phyloP scores from a whole-genome alignment of 2,113 vertebrate species.

The Ploceus nigricollis region DNA sequence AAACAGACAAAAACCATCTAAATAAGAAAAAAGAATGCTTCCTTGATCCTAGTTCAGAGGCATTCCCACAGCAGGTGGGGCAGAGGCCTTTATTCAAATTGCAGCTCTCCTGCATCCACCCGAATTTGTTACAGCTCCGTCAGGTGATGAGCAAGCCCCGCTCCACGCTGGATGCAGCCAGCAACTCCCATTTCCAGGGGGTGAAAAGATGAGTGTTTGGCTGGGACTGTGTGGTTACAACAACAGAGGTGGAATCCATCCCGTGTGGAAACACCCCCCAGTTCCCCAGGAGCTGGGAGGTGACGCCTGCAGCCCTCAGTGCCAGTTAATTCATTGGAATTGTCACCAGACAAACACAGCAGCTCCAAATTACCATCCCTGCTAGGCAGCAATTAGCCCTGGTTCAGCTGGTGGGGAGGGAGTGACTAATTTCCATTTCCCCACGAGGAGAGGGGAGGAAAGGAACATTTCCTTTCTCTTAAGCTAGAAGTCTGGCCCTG shows the following conservation, averaged over 20 bases:
- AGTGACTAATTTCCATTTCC: background rate
- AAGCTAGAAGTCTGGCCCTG: background rate
- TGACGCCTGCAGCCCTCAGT: background rate
- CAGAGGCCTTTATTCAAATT: slow-evolving; percentile 41
- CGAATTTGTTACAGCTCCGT: background rate
- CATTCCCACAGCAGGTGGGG: slow-evolving; percentile 63
- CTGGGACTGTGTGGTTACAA: background rate
- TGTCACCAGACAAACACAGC: background rate
- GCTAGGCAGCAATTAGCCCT: background rate
- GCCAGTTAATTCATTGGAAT: background rate
- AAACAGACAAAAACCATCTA: slow-evolving; percentile 23
- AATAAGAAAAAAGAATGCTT: slow-evolving; percentile 54
- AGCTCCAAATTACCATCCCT: background rate
- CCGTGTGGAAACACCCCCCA: background rate
- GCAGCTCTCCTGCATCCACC: background rate
- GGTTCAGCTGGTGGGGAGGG: background rate
- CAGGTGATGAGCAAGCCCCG: background rate
- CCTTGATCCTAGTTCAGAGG: slow-evolving; percentile 64
- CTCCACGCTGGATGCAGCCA: background rate
- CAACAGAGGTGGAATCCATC: background rate
- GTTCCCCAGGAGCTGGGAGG: background rate
- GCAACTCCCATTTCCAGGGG: background rate
- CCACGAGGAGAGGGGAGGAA: background rate
- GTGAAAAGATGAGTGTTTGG: no score
- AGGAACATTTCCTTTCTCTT: background rate